Percentiles rank a stretch among this genome's conserved stretches.
Conservation (phyloP, 2,888 invertebrate species). For the Arge pagana region DNA sequence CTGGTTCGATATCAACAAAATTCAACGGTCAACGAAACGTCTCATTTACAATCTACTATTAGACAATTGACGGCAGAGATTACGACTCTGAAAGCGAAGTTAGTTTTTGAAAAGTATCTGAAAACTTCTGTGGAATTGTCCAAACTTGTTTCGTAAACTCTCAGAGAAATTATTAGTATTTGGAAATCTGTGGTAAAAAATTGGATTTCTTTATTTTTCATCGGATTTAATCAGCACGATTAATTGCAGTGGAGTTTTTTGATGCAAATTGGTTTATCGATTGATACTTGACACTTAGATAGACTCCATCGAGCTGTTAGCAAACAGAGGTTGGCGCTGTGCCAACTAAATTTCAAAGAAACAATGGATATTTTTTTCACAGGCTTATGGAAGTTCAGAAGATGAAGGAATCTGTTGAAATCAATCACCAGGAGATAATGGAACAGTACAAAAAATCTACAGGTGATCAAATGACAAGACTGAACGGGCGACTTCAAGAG, state of each 20-base stretch:
- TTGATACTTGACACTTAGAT: no score
- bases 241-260: no score
- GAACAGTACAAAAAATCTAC: conserved; percentile 37
- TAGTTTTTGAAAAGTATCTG: conserved; percentile 23
- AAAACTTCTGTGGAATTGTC: no score
- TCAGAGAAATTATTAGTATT: background rate
- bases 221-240: no score
- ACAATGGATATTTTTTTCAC: background rate
- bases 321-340: no score
- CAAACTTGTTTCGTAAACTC: no score
- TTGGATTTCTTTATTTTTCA: no score
- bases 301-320: no score
- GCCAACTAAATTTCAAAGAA: background rate
- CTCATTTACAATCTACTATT: conserved; percentile 28
- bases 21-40: conserved; percentile 17
- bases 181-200: background rate
- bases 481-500: conserved; percentile 37
- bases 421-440: conserved; percentile 35
- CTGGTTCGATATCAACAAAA: conserved; percentile 17
- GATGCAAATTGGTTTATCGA: no score
- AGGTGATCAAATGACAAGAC: conserved; percentile 31
- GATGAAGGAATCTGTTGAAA: conserved; percentile 35
- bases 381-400: conserved; percentile 40
- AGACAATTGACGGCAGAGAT: conserved; percentile 34
- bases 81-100: conserved; percentile 34